These are phyloP conservation scores for Trissolcus japonicus DNA, from an alignment of 2,888 invertebrate species.

Conservation along the genomic window DNA sequence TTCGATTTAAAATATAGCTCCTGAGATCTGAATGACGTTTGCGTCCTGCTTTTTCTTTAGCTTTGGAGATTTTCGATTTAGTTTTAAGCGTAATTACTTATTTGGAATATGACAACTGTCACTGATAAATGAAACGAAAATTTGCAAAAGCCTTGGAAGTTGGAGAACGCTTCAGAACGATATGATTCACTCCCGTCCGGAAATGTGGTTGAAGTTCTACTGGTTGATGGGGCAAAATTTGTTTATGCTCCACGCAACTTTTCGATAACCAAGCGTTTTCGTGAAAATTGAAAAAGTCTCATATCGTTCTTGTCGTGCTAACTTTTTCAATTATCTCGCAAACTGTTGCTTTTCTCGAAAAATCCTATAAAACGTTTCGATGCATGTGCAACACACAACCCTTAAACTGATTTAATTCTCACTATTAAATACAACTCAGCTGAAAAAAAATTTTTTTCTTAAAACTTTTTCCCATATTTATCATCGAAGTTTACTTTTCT, in stretches of 20 bases:
- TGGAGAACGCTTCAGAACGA: conserved; percentile 25
- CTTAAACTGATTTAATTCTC: conserved; percentile 23
- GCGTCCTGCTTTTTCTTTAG: background rate
- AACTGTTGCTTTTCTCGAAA: conserved; percentile 53
- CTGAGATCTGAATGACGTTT: no score
- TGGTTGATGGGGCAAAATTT: conserved; percentile 32
- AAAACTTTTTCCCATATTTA: conserved; percentile 8
- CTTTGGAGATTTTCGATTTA: background rate
- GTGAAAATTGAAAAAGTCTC: conserved; percentile 56
- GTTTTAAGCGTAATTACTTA: conserved; percentile 28
- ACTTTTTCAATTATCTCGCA: conserved; percentile 57
- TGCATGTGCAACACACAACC: conserved; percentile 32
- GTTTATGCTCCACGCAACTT: conserved; percentile 44
- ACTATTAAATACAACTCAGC: conserved; percentile 9
- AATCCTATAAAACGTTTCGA: conserved; percentile 45
- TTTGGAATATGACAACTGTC: conserved; percentile 23
- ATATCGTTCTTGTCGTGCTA: conserved; percentile 48
- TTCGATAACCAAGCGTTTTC: conserved; percentile 54
- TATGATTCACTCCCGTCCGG: conserved; percentile 42
- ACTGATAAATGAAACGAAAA: conserved; percentile 25
- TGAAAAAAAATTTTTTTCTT: background rate
- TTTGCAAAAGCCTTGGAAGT: conserved; percentile 42
- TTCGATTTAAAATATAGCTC: no score
- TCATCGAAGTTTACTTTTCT: background rate
- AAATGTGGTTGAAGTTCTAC: conserved; percentile 47